Evolutionary conservation across 2,113 vertebrate genomes (phyloP).

Genomic region (Orthochromis malagaraziensis): DNA sequence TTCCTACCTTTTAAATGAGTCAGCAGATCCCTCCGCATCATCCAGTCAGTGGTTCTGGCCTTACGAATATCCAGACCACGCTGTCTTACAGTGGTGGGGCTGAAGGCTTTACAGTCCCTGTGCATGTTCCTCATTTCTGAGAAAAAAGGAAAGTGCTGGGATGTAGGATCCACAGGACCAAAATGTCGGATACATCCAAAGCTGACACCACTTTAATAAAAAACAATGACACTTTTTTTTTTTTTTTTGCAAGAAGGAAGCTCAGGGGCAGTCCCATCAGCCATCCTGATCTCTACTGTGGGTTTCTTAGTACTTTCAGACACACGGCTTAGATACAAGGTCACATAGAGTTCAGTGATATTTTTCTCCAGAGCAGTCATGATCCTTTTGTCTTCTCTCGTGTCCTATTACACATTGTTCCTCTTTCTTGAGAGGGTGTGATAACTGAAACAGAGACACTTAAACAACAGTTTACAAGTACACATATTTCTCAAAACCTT

Average conservation of each 20-base stretch:
- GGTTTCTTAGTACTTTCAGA: background rate
- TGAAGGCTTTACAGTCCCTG: background rate
- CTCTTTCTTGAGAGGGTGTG: background rate
- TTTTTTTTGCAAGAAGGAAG: background rate
- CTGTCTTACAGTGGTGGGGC: background rate
- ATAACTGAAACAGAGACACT: background rate
- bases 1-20: background rate
- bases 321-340: background rate
- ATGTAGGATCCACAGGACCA: background rate
- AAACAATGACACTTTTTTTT: background rate
- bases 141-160: background rate
- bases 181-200: background rate
- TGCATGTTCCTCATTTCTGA: background rate
- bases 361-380: background rate
- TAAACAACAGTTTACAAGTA: background rate
- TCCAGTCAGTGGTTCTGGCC: background rate
- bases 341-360: background rate
- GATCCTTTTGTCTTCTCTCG: background rate
- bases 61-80: background rate
- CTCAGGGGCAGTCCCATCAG: background rate
- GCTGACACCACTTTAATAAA: background rate
- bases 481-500: background rate
- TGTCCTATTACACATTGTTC: fast-evolving
- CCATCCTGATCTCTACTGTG: background rate
- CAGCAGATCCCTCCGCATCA: background rate